phyloP scores from a whole-genome alignment of 2,888 invertebrate species.

The Caenorhabditis zanzibari region DNA sequence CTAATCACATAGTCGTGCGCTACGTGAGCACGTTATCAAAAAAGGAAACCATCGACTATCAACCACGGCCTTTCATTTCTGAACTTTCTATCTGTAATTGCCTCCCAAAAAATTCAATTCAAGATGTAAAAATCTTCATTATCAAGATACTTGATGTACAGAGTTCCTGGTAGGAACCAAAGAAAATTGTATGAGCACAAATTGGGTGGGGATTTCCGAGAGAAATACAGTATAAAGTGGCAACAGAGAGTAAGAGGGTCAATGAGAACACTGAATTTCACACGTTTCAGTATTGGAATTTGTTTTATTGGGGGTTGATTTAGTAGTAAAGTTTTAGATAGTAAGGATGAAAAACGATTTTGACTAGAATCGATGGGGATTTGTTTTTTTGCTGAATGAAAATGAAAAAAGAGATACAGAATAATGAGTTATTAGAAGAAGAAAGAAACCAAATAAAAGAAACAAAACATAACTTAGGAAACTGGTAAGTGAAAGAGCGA shows the following conservation, averaged over 20 bases:
- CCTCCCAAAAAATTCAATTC: too few relatives aligned
- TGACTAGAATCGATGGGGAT: slow-evolving; percentile 51
- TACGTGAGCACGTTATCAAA: slow-evolving; percentile 59
- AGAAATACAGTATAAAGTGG: slow-evolving; percentile 15
- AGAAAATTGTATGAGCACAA: slow-evolving; percentile 6
- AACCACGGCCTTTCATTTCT: slow-evolving; percentile 49
- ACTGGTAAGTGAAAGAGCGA: slow-evolving; percentile 5
- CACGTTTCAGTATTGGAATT: slow-evolving; percentile 64
- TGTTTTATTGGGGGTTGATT: slow-evolving; percentile 16
- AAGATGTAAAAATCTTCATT: slow-evolving; percentile 10
- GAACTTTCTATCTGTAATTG: slow-evolving; percentile 39
- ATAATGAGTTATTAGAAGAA: slow-evolving; percentile 11
- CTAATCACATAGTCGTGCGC: slow-evolving; percentile 34
- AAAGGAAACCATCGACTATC: slow-evolving; percentile 33
- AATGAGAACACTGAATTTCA: slow-evolving; percentile 57
- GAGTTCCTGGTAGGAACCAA: background rate
- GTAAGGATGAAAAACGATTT: slow-evolving; percentile 4
- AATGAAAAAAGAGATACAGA: slow-evolving; percentile 19
- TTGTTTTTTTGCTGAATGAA: slow-evolving; percentile 58
- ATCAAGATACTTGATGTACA: slow-evolving; percentile 12
- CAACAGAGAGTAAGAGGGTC: slow-evolving; percentile 2
- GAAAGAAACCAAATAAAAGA: too few relatives aligned
- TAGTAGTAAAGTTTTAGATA: slow-evolving; percentile 10
- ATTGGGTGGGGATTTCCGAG: background rate
- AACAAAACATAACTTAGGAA: slow-evolving; percentile 42